A percentile compares a stretch with the other conserved stretches of the same genome.
These are phyloP conservation scores for Cheilosia impressa DNA, from an alignment of 2,888 invertebrate genomes.

Conservation along the genomic window DNA sequence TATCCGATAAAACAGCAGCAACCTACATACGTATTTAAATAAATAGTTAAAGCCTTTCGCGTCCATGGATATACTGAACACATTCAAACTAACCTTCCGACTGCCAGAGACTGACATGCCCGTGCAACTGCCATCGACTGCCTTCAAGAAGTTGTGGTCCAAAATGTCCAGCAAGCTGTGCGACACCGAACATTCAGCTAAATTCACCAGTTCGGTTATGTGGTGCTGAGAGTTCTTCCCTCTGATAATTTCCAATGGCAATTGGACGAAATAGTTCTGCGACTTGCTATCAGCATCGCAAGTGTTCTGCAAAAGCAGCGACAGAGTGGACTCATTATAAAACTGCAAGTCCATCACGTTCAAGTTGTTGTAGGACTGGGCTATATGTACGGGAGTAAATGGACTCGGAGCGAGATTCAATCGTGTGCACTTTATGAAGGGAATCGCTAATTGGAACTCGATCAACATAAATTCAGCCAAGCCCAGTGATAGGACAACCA, in stretches of 20 bases:
- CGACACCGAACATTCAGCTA: constrained; percentile 79
- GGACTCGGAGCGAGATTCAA: constrained; percentile 85
- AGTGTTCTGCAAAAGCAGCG: constrained; percentile 88
- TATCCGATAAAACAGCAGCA: constrained; percentile 92
- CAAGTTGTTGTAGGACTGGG: constrained; percentile 80
- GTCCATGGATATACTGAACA: neutral
- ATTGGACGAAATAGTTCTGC: constrained; percentile 84
- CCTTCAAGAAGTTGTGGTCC: constrained; percentile 85
- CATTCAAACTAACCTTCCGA: constrained; percentile 81
- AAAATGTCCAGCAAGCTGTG: constrained; percentile 85
- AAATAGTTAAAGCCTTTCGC: neutral
- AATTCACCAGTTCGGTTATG: constrained; percentile 78
- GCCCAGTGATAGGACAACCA: constrained; percentile 79
- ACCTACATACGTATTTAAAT: constrained; percentile 83
- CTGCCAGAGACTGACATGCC: constrained; percentile 93
- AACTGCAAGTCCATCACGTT: constrained; percentile 89
- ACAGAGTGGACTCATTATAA: constrained; percentile 87
- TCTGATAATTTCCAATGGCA: constrained; percentile 81
- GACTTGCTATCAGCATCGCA: constrained; percentile 84
- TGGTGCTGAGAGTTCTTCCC: constrained; percentile 83
- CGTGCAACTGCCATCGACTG: constrained; percentile 87
- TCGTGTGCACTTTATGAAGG: constrained; percentile 84
- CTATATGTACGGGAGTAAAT: constrained; percentile 80
- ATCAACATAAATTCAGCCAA: constrained; percentile 81
- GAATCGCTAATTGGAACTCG: constrained; percentile 80